These are phyloP conservation scores for Molossus molossus DNA, from an alignment of 2,797 vertebrate genomes.

Conservation along the genomic window DNA sequence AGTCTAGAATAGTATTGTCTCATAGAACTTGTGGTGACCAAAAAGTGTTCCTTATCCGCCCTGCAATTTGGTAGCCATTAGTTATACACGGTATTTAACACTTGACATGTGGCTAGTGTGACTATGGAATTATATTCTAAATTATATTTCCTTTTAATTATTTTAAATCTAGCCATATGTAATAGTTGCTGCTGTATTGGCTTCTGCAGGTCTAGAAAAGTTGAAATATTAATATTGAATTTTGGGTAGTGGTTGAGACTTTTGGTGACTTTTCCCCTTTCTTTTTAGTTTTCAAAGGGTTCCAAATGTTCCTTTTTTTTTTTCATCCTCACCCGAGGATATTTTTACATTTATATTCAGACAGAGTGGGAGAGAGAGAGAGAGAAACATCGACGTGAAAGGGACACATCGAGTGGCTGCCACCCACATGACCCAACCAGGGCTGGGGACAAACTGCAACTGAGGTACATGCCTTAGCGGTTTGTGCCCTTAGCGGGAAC, in stretches of 20 bases:
- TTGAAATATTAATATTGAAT: neutral
- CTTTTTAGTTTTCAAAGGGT: constrained; percentile 38
- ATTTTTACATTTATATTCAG: no score
- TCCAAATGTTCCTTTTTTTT: constrained; percentile 10
- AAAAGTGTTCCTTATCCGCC: neutral
- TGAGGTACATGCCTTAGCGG: no score
- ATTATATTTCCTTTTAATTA: constrained; percentile 29
- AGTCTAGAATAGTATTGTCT: neutral
- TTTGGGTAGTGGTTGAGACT: neutral
- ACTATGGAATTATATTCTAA: neutral
- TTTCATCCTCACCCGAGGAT: no score
- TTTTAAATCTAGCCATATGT: constrained; percentile 33
- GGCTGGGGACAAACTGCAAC: no score
- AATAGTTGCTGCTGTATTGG: neutral
- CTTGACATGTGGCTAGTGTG: neutral
- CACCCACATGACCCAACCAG: no score
- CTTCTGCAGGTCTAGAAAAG: neutral
- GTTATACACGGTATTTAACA: neutral
- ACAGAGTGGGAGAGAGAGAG: no score
- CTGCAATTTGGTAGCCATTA: neutral
- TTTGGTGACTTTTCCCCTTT: neutral
- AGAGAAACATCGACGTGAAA: no score
- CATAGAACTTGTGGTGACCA: neutral
- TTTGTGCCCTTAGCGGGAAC: no score
- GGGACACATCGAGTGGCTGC: no score